Percentiles rank a stretch among this genome's conserved stretches.
phyloP scores from a whole-genome alignment of 92 coral and sea anemone genomes.

The Pocillopora grandis region DNA sequence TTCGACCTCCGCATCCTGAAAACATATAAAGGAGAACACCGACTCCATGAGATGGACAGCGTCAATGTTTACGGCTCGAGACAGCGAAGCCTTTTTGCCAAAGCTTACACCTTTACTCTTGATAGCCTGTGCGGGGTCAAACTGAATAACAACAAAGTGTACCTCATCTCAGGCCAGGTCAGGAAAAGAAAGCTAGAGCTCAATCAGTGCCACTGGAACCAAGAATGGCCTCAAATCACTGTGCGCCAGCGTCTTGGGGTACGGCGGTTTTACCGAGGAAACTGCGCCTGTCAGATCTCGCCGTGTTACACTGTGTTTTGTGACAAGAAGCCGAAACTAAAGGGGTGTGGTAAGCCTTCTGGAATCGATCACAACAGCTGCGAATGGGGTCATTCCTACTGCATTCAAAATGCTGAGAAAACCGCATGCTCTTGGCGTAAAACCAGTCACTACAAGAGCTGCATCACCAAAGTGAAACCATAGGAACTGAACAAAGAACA shows the following conservation, averaged over 20 bases:
- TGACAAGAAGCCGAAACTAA: neutral
- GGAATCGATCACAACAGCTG: constrained; percentile 47
- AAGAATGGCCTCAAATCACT: constrained; percentile 65
- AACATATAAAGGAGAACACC: constrained; percentile 54
- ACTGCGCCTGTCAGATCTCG: constrained; percentile 77
- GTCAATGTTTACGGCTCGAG: constrained; percentile 36
- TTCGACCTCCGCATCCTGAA: constrained; percentile 63
- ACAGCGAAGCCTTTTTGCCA: constrained; percentile 26
- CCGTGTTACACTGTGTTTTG: constrained; percentile 42
- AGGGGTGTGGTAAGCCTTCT: constrained; percentile 19
- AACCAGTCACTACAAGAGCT: constrained; percentile 41
- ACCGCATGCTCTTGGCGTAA: constrained; percentile 52
- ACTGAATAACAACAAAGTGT: constrained; percentile 46
- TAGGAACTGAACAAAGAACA: neutral
- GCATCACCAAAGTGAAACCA: constrained; percentile 19
- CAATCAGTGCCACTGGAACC: constrained; percentile 72
- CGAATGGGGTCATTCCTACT: constrained; percentile 68
- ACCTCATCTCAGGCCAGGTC: constrained; percentile 62
- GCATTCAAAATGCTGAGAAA: constrained; percentile 51
- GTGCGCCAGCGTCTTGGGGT: constrained; percentile 68
- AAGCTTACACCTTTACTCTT: constrained; percentile 47
- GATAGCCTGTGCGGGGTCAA: constrained; percentile 47
- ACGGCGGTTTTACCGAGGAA: constrained; percentile 64
- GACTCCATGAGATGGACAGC: constrained; percentile 16
- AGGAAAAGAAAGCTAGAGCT: constrained; percentile 46